Base-by-base conservation (phyloP, 1,140 invertebrate genomes). In the Heliothis subflexa region DNA sequence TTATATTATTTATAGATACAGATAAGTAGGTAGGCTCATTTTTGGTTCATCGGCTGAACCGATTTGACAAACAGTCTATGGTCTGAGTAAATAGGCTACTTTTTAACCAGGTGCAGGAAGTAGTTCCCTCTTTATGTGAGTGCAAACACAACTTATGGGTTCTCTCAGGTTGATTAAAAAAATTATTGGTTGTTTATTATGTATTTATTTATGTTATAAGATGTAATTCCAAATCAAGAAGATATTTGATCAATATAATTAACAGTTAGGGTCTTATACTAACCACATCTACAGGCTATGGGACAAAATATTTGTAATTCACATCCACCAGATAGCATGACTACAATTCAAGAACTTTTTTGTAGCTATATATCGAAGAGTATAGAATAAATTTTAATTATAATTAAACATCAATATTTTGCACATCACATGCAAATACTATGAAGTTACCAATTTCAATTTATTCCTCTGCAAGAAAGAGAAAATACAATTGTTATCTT, bases 401-500 rank as follows among this genome's bases (percentile, higher is more conserved):
- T 71, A 54, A 71, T 55, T 54, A 54, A 33, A 71, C 52, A 71
- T 71, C 50, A 13, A 71, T 40, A 55, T 28, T 54, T 52, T 55
- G 68, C 50, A 54, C 12, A 40, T 55, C 16, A 71, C 21, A 52
- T 71, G 49, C 49, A 54, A 54, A 54, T 33, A 54, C 50, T 68
- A 68, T 68, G 18, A 66, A 54, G 49, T 28, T 71, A 71, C 40
- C 28, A 49, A 74, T 61, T 61, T 61, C 40, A 74, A 74, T 61
- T 61, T 61, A 59, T 47, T 61, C 40, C 16, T 49, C 54, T 74
- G 55, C 16, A 75, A 16, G 73, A 64, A 55, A 75, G 57, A 64
- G 59, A 52, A 47, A 75, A 75, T 64, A 75, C 25, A 72, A 52
- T 50, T 28, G 21, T 72, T 55, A 57, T 62, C 52, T 68, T 74